These are phyloP conservation scores for Oryzias dopingdopingensis DNA, from an alignment of 2,797 vertebrate species.

Conservation along the genomic window DNA sequence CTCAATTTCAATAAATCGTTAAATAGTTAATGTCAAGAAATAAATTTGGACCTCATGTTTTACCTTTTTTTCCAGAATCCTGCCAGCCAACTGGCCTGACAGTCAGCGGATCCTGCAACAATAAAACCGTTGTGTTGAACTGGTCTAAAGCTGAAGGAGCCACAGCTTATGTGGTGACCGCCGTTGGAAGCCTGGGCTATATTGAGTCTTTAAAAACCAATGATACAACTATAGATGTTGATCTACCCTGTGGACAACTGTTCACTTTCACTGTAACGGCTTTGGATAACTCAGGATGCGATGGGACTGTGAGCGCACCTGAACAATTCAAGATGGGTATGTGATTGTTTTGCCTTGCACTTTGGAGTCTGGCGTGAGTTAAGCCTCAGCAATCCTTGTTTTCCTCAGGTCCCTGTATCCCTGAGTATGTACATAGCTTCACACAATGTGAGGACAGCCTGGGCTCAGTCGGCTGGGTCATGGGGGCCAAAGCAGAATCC, in stretches of 20 bases:
- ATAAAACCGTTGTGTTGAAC: constrained; percentile 53
- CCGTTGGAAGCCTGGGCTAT: constrained; percentile 67
- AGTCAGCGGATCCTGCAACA: constrained; percentile 60
- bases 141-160: constrained; percentile 69
- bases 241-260: constrained; percentile 74
- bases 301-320: constrained; percentile 51
- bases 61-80: constrained; percentile 60
- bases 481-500: constrained; percentile 66
- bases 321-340: constrained; percentile 63
- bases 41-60: too few relatives aligned
- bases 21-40: too few relatives aligned
- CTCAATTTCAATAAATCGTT: too few relatives aligned
- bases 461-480: constrained; percentile 70
- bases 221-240: constrained; percentile 33
- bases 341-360: not conserved
- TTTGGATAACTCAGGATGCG: constrained; percentile 49
- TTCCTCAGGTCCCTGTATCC: constrained; percentile 75
- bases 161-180: constrained; percentile 53
- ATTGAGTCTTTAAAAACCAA: constrained; percentile 45
- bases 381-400: not conserved
- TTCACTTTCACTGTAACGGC: constrained; percentile 70
- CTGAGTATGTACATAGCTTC: constrained; percentile 50
- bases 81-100: constrained; percentile 65
- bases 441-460: constrained; percentile 66
- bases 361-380: not conserved